Conservation (phyloP, 1,140 invertebrate genomes). For the Nephila pilipes region DNA sequence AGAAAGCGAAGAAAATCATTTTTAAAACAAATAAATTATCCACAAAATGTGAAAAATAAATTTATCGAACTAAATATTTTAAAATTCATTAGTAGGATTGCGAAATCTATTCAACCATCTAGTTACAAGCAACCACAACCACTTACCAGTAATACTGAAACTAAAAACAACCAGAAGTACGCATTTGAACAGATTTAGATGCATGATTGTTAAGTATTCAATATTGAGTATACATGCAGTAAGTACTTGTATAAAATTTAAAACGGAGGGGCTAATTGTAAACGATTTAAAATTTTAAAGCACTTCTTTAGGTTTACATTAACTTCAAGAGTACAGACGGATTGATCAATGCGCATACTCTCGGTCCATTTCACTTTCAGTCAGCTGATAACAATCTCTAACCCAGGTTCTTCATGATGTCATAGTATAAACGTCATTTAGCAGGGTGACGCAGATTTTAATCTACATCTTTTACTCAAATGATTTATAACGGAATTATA, state of each 20-base stretch:
- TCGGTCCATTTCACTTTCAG: not conserved
- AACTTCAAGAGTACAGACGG: not conserved
- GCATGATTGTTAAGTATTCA: not conserved
- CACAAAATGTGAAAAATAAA: not conserved
- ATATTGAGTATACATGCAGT: not conserved
- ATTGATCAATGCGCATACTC: slow-evolving; percentile 52
- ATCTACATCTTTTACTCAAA: too few relatives aligned
- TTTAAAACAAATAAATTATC: not conserved
- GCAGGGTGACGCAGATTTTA: not conserved
- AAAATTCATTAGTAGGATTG: not conserved
- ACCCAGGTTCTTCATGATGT: not conserved
- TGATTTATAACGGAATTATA: too few relatives aligned
- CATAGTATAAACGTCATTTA: not conserved
- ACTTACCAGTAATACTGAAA: slow-evolving; percentile 28
- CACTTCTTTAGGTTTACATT: not conserved
- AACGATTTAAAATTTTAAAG: not conserved
- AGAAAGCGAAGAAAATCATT: too few relatives aligned
- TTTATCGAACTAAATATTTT: not conserved
- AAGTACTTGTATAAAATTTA: not conserved
- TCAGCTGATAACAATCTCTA: slow-evolving; percentile 38
- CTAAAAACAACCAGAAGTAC: slow-evolving; percentile 32
- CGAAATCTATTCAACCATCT: slow-evolving; percentile 34
- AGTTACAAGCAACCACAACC: slow-evolving; percentile 33
- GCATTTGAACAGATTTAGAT: not conserved
- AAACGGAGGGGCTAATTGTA: not conserved